These are phyloP conservation scores for Tonatia bakeri DNA, from an alignment of 2,113 vertebrate species.

Conservation along the genomic window DNA sequence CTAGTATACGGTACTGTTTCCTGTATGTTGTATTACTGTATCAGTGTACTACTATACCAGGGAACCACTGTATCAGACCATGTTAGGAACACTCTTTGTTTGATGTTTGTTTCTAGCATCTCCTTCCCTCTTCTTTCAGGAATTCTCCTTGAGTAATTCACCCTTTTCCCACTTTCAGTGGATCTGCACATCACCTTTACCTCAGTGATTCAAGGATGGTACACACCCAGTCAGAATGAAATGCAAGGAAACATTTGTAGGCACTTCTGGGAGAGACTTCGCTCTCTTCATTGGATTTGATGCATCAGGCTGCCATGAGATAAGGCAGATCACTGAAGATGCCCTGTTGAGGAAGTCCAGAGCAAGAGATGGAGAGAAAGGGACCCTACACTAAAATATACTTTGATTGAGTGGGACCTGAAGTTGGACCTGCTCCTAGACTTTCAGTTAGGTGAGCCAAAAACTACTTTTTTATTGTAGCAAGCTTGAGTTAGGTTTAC, in stretches of 20 bases:
- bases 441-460: not conserved
- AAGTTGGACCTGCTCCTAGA: not conserved
- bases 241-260: not conserved
- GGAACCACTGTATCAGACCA: not conserved
- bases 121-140: not conserved
- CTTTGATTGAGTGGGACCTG: not conserved
- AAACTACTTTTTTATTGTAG: not conserved
- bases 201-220: not conserved
- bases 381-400: not conserved
- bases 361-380: not conserved
- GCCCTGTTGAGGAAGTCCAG: not conserved
- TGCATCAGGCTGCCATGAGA: fast-evolving
- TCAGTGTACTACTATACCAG: not conserved
- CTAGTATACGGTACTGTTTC: not conserved
- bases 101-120: not conserved
- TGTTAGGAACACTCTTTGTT: not conserved
- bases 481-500: not conserved
- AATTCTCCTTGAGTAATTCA: not conserved
- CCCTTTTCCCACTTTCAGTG: not conserved
- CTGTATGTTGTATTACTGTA: not conserved
- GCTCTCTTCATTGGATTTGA: not conserved
- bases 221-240: not conserved
- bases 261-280: not conserved
- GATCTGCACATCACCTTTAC: not conserved
- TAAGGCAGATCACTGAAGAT: not conserved